phyloP scores from a whole-genome alignment of 2,888 invertebrate species.

The Heliconius ismenius region DNA sequence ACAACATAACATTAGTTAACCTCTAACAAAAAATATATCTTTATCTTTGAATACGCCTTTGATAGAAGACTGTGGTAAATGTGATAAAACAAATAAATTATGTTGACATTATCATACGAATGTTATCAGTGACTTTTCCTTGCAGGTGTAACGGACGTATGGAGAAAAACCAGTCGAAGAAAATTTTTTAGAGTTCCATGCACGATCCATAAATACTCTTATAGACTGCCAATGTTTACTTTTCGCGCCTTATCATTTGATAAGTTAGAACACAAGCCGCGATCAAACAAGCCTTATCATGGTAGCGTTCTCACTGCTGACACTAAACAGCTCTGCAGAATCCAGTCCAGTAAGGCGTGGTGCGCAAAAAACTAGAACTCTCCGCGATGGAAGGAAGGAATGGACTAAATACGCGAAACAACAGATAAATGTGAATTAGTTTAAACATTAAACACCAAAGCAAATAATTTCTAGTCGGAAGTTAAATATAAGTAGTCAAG shows the following conservation, averaged over 20 bases:
- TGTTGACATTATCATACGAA: conserved; percentile 23
- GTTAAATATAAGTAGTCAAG: conserved; percentile 58
- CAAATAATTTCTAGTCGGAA: conserved; percentile 54
- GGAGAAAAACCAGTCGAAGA: conserved; percentile 60
- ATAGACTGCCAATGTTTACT: conserved; percentile 76
- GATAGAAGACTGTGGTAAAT: conserved; percentile 8
- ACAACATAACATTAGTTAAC: not conserved
- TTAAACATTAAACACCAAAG: conserved; percentile 52
- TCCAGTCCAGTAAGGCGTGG: conserved; percentile 57
- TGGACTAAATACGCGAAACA: conserved; percentile 41
- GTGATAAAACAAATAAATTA: conserved; percentile 21
- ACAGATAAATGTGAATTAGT: conserved; percentile 46
- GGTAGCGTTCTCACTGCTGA: conserved; percentile 69
- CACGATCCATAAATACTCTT: conserved; percentile 76
- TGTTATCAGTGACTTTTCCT: conserved; percentile 56
- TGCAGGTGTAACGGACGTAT: conserved; percentile 66
- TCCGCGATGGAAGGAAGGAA: conserved; percentile 52
- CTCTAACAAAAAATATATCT: not conserved
- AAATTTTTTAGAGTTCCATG: conserved; percentile 67
- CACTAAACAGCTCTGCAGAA: conserved; percentile 65
- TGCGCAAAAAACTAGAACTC: conserved; percentile 59
- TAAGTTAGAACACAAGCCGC: conserved; percentile 80
- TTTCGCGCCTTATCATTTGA: conserved; percentile 76
- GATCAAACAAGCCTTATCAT: conserved; percentile 77
- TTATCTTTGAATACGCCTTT: not conserved